phyloP scores from a whole-genome alignment of 2,113 vertebrate genomes.

The Cranoglanis bouderius region DNA sequence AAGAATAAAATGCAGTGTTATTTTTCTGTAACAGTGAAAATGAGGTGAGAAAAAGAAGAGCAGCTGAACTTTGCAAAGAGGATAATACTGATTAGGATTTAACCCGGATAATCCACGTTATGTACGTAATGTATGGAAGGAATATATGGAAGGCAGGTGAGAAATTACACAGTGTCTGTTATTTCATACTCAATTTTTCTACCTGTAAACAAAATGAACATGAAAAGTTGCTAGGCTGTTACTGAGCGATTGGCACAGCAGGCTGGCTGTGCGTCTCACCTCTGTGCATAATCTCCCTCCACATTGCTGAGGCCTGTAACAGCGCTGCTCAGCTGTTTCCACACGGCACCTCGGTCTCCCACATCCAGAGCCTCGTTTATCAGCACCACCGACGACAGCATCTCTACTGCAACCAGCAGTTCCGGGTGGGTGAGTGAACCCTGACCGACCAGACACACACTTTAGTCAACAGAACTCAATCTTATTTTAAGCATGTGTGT shows the following conservation, averaged over 20 bases:
- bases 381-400: conserved; percentile 94
- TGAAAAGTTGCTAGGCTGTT: not conserved
- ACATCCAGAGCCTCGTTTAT: conserved; percentile 91
- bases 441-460: conserved; percentile 64
- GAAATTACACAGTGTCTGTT: too few relatives aligned
- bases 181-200: too few relatives aligned
- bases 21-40: not conserved
- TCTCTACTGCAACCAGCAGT: conserved; percentile 92
- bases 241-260: not conserved
- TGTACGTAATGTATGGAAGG: too few relatives aligned
- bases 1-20: not conserved
- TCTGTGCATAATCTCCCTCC: conserved; percentile 90
- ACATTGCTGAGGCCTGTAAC: conserved; percentile 92
- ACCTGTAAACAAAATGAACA: not conserved
- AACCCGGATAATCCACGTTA: not conserved
- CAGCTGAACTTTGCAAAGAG: not conserved
- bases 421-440: conserved; percentile 88
- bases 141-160: not conserved
- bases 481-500: not conserved
- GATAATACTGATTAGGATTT: not conserved
- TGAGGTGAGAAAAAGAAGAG: not conserved
- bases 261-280: conserved; percentile 67
- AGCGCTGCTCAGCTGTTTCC: conserved; percentile 87
- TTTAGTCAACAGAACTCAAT: not conserved
- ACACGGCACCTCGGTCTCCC: conserved; percentile 82